These are phyloP conservation scores for Cephalopholis sonnerati DNA, from an alignment of 2,113 vertebrate species.

Conservation along the genomic window DNA sequence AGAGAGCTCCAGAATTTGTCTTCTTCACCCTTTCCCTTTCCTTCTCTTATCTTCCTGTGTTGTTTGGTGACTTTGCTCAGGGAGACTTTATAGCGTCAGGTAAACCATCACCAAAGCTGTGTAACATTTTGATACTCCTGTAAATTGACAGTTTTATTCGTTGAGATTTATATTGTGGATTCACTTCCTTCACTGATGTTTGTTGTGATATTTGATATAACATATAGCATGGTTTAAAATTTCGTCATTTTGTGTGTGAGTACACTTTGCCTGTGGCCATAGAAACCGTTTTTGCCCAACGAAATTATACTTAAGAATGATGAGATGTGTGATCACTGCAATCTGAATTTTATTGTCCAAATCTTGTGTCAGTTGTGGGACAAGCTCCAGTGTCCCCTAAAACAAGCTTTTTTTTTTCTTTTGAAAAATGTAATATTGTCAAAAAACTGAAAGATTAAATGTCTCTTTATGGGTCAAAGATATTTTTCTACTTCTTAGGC, in stretches of 20 bases:
- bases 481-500: too few species aligned
- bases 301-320: too few species aligned
- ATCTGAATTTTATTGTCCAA: not conserved
- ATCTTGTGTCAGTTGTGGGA: not conserved
- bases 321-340: not conserved
- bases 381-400: not conserved
- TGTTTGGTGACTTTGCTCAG: not conserved
- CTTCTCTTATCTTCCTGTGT: not conserved
- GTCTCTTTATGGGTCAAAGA: not conserved
- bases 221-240: not conserved
- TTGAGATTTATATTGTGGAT: not conserved
- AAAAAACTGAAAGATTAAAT: too few species aligned
- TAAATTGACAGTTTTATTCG: not conserved
- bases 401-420: not conserved
- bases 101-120: not conserved
- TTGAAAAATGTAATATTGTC: too few species aligned
- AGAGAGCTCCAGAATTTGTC: too few species aligned
- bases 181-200: not conserved
- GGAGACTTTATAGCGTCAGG: not conserved
- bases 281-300: too few species aligned
- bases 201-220: not conserved
- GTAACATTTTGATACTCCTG: not conserved
- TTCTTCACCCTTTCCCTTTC: not conserved
- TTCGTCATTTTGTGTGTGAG: not conserved
- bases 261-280: not conserved